phyloP scores from a whole-genome alignment of 37 sponge, comb jelly and placozoan species.

The Mnemiopsis leidyi region DNA sequence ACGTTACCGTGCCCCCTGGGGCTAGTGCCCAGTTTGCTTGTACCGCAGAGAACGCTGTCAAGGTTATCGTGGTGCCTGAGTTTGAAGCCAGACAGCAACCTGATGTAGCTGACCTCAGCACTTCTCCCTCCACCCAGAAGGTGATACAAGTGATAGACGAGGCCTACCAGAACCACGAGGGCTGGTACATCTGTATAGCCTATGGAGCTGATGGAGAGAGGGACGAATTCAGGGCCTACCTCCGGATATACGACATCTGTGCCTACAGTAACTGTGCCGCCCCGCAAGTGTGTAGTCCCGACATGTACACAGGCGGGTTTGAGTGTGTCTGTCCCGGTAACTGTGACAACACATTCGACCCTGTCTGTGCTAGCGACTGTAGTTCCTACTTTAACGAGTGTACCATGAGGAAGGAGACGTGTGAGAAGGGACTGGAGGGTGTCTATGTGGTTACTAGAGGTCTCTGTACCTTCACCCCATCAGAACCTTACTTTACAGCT shows the following conservation, averaged over 20 bases:
- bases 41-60: background rate
- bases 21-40: background rate
- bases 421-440: slow-evolving; percentile 1
- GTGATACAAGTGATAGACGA: background rate
- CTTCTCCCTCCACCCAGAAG: background rate
- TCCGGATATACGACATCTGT: background rate
- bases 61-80: background rate
- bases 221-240: background rate
- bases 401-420: background rate
- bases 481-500: background rate
- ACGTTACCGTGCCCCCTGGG: background rate
- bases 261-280: background rate
- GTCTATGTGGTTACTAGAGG: background rate
- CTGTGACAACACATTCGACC: background rate
- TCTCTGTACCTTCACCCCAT: background rate
- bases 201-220: background rate
- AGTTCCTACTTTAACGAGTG: slow-evolving; percentile 27
- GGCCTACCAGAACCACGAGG: background rate
- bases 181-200: background rate
- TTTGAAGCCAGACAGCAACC: background rate
- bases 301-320: background rate
- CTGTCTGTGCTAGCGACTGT: background rate
- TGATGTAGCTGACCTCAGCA: background rate
- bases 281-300: background rate
- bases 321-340: background rate